Base-by-base conservation (phyloP, 2,888 invertebrate genomes). In the Alitta virens region DNA sequence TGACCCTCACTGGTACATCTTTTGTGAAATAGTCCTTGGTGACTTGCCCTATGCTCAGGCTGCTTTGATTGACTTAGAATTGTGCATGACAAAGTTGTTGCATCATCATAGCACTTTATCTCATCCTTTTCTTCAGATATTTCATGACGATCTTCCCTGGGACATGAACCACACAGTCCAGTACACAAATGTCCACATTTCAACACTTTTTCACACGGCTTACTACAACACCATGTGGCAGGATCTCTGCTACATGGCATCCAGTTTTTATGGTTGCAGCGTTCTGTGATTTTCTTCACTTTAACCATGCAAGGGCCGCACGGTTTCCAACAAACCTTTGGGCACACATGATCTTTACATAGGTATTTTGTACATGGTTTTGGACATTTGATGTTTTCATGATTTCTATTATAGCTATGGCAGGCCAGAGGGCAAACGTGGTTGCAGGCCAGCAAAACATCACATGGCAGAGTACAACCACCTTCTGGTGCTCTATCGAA, bases 341-440 rank as follows among this genome's bases (percentile, higher is more conserved):
- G 53, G 56, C 75, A 76, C 7, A 7, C 51, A 57, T 77, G 75
- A 5, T 68, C 68, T 2, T 58, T 56, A 56, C 76, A 76, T 21
- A 69, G 16, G 25, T 2, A 25, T 50, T 69, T 71, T 7, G n/a
- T 43, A 50, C 76, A 76, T 7, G 61, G 64, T 58, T 74, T 71
- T 23, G 24, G 67, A 57, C 70, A 70, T 62, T 77, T 77, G 24
- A 84, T 84, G 0, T 70, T 52, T 1, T 56, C 26, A 71, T 90
- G 89, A 0, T 84, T 78, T 25, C 82, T 77, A 68, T 89, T 87
- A 56, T 82, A 79, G 1, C 84, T 79, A 72, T 90, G 90, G 73
- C 90, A 90, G 16, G 85, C 71, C 42, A 82, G 80, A 0, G 78
- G 78, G 77, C 90, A 91, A 2, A 69, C 72, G 76, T 91, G 90